These are phyloP conservation scores for Zhuqinia jingwanae DNA, from an alignment of 2,888 invertebrate genomes.

Conservation along the genomic window DNA sequence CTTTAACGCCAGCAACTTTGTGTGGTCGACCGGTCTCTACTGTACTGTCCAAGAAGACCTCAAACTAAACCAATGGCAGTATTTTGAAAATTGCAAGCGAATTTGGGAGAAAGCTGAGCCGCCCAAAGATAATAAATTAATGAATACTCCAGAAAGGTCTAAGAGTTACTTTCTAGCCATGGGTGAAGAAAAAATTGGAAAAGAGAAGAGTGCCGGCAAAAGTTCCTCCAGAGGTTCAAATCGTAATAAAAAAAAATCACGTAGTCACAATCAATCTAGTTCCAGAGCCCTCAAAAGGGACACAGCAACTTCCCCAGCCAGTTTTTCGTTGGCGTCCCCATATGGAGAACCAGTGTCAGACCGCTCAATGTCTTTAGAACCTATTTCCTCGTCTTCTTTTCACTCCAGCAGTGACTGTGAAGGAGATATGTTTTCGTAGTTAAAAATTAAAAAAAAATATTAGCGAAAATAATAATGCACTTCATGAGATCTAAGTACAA, in stretches of 20 bases:
- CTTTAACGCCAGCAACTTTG: slow-evolving; percentile 19
- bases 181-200: not conserved
- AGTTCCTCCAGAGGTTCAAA: not conserved
- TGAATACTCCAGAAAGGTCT: no score
- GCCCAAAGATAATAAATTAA: no score
- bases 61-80: slow-evolving; percentile 36
- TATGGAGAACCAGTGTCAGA: slow-evolving; percentile 34
- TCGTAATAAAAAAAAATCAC: slow-evolving; percentile 1
- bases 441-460: not conserved
- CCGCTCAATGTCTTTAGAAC: slow-evolving; percentile 53
- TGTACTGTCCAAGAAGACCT: slow-evolving; percentile 40
- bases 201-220: not conserved
- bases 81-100: slow-evolving; percentile 41
- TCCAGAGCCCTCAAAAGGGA: not conserved
- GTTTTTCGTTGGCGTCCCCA: not conserved
- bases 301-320: not conserved
- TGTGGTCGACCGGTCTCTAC: slow-evolving; percentile 58
- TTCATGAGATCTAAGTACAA: not conserved
- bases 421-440: not conserved
- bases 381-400: slow-evolving; percentile 56
- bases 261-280: not conserved
- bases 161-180: no score
- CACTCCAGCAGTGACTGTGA: slow-evolving; percentile 65
- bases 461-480: not conserved
- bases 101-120: no score